Conservation (phyloP, 2,113 vertebrate species). For the Sisor rabdophorus region DNA sequence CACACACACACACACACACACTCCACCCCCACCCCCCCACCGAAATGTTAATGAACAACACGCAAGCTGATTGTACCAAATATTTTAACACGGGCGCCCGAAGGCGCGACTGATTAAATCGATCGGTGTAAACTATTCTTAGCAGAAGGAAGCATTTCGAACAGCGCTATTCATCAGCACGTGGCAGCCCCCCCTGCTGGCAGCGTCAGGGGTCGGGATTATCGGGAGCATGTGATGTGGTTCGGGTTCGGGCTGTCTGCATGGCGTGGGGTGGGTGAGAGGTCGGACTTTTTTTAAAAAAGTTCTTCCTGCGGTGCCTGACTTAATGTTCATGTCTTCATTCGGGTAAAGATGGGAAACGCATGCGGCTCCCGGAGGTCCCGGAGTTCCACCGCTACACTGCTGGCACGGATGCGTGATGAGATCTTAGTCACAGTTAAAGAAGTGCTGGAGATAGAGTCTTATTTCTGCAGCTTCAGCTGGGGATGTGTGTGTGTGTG, state of each 20-base stretch:
- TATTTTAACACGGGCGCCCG: conserved; percentile 18
- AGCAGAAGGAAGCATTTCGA: conserved; percentile 33
- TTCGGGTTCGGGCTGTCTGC: conserved; percentile 25
- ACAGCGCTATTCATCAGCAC: conserved; percentile 36
- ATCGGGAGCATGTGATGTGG: neutral
- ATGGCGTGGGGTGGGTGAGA: conserved; percentile 29
- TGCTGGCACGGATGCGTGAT: conserved; percentile 33
- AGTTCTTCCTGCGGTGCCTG: neutral
- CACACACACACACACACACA: neutral
- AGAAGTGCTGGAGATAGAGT: conserved; percentile 18
- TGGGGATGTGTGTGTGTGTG: neutral
- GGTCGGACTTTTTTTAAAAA: conserved; percentile 19
- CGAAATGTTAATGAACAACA: conserved; percentile 41
- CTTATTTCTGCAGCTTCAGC: neutral
- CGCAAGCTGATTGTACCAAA: conserved; percentile 31
- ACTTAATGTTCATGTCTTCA: conserved; percentile 21
- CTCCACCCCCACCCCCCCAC: too few relatives aligned
- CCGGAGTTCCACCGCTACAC: conserved; percentile 26
- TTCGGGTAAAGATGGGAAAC: neutral
- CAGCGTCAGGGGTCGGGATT: neutral
- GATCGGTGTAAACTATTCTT: conserved; percentile 28
- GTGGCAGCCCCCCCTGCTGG: conserved; percentile 5
- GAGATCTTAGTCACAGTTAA: conserved; percentile 39
- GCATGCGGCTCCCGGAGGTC: conserved; percentile 37
- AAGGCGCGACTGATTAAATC: conserved; percentile 23